Evolutionary conservation across 1,140 invertebrate species (phyloP).

Genomic region (Antheraea pernyi): DNA sequence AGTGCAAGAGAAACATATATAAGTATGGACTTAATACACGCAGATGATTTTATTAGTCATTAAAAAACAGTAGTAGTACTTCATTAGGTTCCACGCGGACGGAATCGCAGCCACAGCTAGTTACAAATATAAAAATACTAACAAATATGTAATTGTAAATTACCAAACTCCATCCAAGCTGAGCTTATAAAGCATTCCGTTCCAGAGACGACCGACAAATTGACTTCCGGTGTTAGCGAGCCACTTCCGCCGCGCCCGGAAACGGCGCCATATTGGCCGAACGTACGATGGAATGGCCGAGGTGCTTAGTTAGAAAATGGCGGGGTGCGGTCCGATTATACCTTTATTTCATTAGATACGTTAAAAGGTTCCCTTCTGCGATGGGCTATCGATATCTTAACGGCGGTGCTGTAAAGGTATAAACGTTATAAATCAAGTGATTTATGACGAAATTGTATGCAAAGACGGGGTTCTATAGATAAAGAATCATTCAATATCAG

Average conservation of each 20-base stretch:
- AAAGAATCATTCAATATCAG: too few species aligned
- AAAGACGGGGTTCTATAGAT: too few species aligned
- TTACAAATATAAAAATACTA: not conserved
- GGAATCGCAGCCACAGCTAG: too few species aligned
- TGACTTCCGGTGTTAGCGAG: slow-evolving; percentile 33
- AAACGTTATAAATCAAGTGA: too few species aligned
- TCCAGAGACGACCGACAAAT: slow-evolving; percentile 25
- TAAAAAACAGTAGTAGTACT: too few species aligned
- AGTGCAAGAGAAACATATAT: too few species aligned
- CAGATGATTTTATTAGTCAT: too few species aligned
- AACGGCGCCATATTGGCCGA: slow-evolving; percentile 26
- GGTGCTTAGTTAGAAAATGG: not conserved
- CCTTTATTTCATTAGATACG: too few species aligned
- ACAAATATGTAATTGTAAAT: not conserved
- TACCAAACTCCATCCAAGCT: not conserved
- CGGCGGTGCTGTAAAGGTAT: too few species aligned
- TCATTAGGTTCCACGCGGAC: too few species aligned
- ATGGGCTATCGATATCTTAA: not conserved
- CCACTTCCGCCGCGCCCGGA: slow-evolving; percentile 28
- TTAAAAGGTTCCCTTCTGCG: not conserved
- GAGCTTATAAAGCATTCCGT: slow-evolving; percentile 23
- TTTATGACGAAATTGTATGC: too few species aligned
- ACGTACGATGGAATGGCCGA: slow-evolving; percentile 17
- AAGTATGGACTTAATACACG: too few species aligned
- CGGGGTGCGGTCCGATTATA: not conserved